Conservation (phyloP, 1,140 invertebrate genomes). For the Rhagoletis pomonella region DNA sequence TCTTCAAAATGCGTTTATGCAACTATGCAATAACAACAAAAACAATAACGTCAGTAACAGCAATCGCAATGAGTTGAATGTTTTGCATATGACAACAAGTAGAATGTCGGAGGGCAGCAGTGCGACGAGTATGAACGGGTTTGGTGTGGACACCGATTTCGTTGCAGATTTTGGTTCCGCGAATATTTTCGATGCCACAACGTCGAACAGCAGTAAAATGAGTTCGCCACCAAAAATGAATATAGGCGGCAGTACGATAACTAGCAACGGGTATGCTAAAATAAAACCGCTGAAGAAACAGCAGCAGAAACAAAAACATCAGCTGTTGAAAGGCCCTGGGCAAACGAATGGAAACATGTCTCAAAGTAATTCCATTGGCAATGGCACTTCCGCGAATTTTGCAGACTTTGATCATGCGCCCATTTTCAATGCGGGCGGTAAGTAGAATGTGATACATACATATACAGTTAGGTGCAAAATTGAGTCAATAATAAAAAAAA, state of each 20-base stretch:
- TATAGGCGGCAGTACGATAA: conserved; percentile 64
- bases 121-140: conserved; percentile 69
- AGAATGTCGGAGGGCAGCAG: conserved; percentile 70
- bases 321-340: conserved; percentile 56
- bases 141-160: conserved; percentile 76
- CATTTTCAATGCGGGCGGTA: conserved; percentile 78
- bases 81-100: conserved; percentile 63
- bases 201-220: conserved; percentile 49
- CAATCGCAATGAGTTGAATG: conserved; percentile 55
- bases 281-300: conserved; percentile 69
- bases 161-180: conserved; percentile 81
- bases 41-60: conserved; percentile 38
- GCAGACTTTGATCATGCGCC: conserved; percentile 85
- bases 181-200: conserved; percentile 75
- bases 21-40: conserved; percentile 53
- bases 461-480: too few species aligned
- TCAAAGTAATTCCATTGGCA: conserved; percentile 59
- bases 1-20: conserved; percentile 36
- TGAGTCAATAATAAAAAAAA: too few species aligned
- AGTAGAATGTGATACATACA: conserved; percentile 62
- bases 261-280: conserved; percentile 71
- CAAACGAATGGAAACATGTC: conserved; percentile 39
- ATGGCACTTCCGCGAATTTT: conserved; percentile 75
- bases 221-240: conserved; percentile 66
- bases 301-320: conserved; percentile 56